These are phyloP conservation scores for Tor tambroides DNA, from an alignment of 2,113 vertebrate species.

Conservation along the genomic window DNA sequence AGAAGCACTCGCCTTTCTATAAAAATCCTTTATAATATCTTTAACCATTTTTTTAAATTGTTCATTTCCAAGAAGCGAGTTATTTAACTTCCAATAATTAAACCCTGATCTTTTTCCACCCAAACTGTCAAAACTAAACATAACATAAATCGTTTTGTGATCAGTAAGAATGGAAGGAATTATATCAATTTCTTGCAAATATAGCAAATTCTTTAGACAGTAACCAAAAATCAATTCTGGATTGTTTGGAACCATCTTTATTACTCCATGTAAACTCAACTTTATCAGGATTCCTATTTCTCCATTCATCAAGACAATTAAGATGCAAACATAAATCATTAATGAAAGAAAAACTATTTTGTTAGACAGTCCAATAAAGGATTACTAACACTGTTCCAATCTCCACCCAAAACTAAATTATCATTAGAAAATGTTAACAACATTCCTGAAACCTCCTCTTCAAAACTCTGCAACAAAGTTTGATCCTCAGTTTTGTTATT, in stretches of 20 bases:
- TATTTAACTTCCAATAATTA: constrained; percentile 7
- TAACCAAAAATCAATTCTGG: constrained; percentile 15
- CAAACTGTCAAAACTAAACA: neutral
- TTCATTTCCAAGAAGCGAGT: neutral
- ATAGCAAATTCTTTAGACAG: neutral
- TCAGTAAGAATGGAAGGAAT: neutral
- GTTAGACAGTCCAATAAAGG: neutral
- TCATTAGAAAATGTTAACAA: no score
- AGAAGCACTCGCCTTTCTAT: neutral
- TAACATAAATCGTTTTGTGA: neutral
- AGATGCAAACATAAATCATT: constrained; percentile 1
- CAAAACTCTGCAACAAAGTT: neutral
- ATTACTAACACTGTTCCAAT: neutral
- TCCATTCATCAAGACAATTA: constrained; percentile 18
- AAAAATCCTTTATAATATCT: neutral
- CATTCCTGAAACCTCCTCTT: no score
- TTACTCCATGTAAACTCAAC: constrained; percentile 17
- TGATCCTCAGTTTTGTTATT: neutral
- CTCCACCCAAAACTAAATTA: neutral
- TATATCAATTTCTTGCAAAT: neutral
- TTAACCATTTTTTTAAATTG: neutral
- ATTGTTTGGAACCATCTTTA: neutral
- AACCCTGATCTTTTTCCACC: neutral
- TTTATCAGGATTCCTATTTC: neutral
- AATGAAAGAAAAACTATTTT: neutral